Percentiles rank a stretch among this genome's conserved stretches.
Conservation (phyloP, 2,113 vertebrate species). For the Grammomys dolichurus region DNA sequence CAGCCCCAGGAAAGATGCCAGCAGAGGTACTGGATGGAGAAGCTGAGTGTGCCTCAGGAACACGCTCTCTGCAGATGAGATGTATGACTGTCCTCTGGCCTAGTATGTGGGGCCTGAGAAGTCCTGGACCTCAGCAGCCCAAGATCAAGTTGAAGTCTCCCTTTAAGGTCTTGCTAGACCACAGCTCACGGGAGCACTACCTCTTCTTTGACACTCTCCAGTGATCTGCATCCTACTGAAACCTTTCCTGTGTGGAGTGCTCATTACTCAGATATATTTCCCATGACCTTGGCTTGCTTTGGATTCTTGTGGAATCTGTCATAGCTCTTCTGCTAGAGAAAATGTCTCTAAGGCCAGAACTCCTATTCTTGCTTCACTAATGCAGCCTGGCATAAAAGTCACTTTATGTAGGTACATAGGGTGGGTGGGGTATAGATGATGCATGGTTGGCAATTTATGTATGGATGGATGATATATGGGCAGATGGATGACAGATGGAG, state of each 20-base stretch:
- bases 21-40: not conserved
- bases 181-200: not conserved
- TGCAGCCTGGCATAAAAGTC: not conserved
- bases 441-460: not conserved
- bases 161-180: not conserved
- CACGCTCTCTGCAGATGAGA: not conserved
- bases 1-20: not conserved
- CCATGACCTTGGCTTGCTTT: not conserved
- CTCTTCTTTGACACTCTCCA: not conserved
- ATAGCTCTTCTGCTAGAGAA: not conserved
- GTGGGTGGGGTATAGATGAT: not conserved
- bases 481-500: too few species aligned
- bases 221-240: not conserved
- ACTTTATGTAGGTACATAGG: not conserved
- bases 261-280: not conserved
- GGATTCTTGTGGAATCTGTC: not conserved
- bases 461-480: not conserved
- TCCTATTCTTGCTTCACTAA: not conserved
- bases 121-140: not conserved
- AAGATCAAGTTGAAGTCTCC: not conserved
- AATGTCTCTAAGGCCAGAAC: not conserved
- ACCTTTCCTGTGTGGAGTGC: too few species aligned
- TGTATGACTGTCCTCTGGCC: not conserved
- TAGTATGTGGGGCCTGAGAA: not conserved
- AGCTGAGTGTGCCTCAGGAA: accelerated